These are phyloP conservation scores for Macrosteles quadrilineatus DNA, from an alignment of 1,140 invertebrate genomes.

Conservation along the genomic window DNA sequence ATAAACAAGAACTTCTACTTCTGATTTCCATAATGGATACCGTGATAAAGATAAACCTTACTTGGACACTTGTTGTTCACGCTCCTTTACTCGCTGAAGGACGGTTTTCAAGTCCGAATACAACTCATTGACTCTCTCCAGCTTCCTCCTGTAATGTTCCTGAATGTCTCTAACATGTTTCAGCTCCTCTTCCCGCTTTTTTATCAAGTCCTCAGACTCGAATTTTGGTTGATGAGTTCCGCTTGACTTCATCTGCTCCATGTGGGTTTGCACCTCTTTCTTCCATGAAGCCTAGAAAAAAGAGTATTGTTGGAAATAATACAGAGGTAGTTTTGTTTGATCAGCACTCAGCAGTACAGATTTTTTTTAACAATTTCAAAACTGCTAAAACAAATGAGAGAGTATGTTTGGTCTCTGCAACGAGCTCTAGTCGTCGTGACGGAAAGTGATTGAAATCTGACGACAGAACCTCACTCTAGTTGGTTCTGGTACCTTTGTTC, in stretches of 20 bases:
- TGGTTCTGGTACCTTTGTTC: too few species aligned
- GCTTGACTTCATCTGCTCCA: constrained; percentile 72
- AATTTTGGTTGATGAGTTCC: constrained; percentile 65
- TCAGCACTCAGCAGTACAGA: too few species aligned
- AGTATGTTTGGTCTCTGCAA: too few species aligned
- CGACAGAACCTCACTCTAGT: too few species aligned
- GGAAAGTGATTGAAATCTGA: too few species aligned
- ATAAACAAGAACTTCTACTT: too few species aligned
- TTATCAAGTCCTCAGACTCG: constrained; percentile 76
- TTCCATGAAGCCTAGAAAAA: constrained; percentile 89
- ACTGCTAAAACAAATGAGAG: neutral
- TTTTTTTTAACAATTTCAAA: constrained; percentile 4
- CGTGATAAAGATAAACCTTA: too few species aligned
- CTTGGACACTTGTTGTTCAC: too few species aligned
- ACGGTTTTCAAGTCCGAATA: constrained; percentile 87
- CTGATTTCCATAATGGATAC: too few species aligned
- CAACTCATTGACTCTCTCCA: constrained; percentile 89
- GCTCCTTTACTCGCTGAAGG: constrained; percentile 83
- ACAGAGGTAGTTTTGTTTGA: neutral
- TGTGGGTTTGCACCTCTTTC: constrained; percentile 79
- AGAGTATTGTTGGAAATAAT: constrained; percentile 48
- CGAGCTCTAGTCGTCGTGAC: too few species aligned
- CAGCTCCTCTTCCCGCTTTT: constrained; percentile 77
- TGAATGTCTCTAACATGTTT: constrained; percentile 88
- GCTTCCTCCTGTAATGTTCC: constrained; percentile 88